Base-by-base conservation (phyloP, 2,888 invertebrate species). In the Acronicta alni region DNA sequence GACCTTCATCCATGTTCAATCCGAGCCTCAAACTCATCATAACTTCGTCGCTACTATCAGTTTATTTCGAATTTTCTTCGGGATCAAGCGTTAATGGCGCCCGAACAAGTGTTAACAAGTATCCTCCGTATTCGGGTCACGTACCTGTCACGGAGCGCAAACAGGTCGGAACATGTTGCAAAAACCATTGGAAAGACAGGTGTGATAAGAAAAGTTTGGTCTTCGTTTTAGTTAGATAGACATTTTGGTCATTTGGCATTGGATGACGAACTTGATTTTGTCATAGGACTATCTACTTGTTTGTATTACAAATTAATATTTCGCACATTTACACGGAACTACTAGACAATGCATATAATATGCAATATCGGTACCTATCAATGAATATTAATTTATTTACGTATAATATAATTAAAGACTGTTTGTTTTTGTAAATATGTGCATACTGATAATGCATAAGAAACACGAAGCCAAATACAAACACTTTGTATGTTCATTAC, bases 21-120 rank as follows among this genome's bases (percentile, higher is more conserved):
- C 45, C 43, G 8, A 17, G 32, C 9, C 41, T 44, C 7, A 14
- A 62, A 56, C 68, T 70, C 54, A 57, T 74, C 57, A 44, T 48
- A 77, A 77, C 32, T 73, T 69, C 44, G 20, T 42, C 30, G 35
- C 15, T 49, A 58, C 67, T 60, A 59, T 52, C 52, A 66, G 47
- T 75, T 62, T 65, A 67, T 57, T 49, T 47, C 57, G 43, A 57
- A 57, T 72, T 72, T 68, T 63, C 52, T 53, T 20, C 32, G 43
- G 59, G 63, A 64, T 75, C 63, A 67, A 42, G 53, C 63, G 71
- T 72, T 80, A 79, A 82, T 77, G 78, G 75, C 57, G 72, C 54
- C 62, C 63, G 63, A 80, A 79, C 77, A 70, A 76, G 73, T 64
- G 66, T 68, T 81, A 79, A 81, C 79, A 61, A 73, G 75, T 57